Percentiles rank a stretch among this genome's conserved stretches.
Conservation (phyloP, 2,113 vertebrate genomes). For the Chloropsis hardwickii region DNA sequence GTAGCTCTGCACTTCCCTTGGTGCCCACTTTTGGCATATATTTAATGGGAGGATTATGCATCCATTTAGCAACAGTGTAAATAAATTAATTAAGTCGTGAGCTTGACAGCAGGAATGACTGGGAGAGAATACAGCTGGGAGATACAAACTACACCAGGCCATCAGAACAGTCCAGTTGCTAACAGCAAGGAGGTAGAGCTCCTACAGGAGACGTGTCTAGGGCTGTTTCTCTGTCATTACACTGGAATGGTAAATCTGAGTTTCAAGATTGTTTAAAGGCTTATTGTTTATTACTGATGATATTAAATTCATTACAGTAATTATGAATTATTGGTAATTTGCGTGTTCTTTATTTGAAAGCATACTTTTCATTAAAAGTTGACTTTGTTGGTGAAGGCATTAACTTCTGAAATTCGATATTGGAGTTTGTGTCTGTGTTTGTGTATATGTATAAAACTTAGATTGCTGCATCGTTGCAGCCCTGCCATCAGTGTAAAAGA, state of each 20-base stretch:
- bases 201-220: background rate
- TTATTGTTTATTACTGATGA: background rate
- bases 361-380: background rate
- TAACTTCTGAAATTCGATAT: background rate
- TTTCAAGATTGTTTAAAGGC: background rate
- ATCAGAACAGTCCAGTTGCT: background rate
- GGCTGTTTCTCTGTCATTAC: slow-evolving; percentile 27
- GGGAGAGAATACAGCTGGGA: slow-evolving; percentile 13
- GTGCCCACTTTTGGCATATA: background rate
- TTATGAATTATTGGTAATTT: background rate
- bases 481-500: background rate
- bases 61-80: background rate
- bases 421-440: background rate
- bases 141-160: background rate
- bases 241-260: background rate
- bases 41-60: background rate
- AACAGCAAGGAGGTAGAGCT: background rate
- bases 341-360: background rate
- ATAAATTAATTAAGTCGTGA: slow-evolving; percentile 36
- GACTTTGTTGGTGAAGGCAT: background rate
- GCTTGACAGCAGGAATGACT: background rate
- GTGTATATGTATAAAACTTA: background rate
- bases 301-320: background rate
- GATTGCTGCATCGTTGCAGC: background rate
- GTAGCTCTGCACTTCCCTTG: background rate